Base-by-base conservation (phyloP, 2,113 vertebrate species). In the Ariopsis seemanni region DNA sequence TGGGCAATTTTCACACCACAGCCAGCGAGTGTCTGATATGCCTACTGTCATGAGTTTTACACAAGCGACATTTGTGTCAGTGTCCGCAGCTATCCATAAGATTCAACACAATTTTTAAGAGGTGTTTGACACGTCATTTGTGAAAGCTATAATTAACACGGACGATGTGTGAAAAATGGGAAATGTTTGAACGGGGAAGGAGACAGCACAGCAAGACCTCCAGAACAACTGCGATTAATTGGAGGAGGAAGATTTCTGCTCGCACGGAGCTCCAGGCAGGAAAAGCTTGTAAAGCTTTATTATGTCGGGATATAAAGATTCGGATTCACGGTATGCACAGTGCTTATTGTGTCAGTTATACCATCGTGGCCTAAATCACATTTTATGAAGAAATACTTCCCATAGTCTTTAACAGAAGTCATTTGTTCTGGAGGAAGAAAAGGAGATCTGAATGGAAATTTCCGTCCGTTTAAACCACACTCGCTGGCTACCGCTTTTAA, bases 231-330 rank as follows among this genome's bases (percentile, higher is more conserved):
- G 42, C 14, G 63, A 84, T 57, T 86, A 84, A 83, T 74, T 84
- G 82, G 74, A 80, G 20, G 22, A 85, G 52, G 75, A 84, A 65
- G 88, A 83, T 84, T 86, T 86, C 84, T 79, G 48, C 72, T 60
- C 30, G 79, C 17, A 81, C 52, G 57, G 57, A 81, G 82, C 74
- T 57, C 60, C 82, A 84, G 72, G 74, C 74, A 48, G 18, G 63
- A 62, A 78, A 84, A 65, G 52, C 34, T 65, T 72, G 10, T 82
- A 86, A 81, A 65, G 75, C 65, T 75, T 87, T 65, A 87, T 84
- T 63, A 60, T 69, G 74, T 74, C 65, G 7, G 85, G 52, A 87
- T 87, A 58, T 63, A 86, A 86, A 67, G 85, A 62, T 27, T 34
- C 8, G 55, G 75, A 74, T 80, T 86, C 74, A 48, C 20, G 30